Evolutionary conservation across 2,113 vertebrate genomes (phyloP).

Genomic region (Ciconia stormi): DNA sequence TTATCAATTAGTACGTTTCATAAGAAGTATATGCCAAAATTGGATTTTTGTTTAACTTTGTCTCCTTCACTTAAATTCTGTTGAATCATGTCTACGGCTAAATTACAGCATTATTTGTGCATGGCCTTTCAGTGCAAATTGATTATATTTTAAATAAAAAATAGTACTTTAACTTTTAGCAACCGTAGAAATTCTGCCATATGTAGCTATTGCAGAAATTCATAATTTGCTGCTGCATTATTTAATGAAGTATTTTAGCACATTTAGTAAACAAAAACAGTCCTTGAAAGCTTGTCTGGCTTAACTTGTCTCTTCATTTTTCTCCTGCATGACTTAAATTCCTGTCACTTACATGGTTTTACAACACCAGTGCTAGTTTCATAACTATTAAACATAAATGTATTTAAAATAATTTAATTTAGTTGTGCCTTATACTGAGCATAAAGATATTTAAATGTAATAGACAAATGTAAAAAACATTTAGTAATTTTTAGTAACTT

Average conservation of each 20-base stretch:
- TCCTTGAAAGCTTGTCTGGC: neutral
- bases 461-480: neutral
- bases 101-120: neutral
- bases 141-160: neutral
- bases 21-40: neutral
- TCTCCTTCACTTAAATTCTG: neutral
- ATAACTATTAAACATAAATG: neutral
- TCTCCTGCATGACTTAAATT: neutral
- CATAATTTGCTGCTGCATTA: neutral
- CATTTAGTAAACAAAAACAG: neutral
- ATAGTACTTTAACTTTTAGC: neutral
- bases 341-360: neutral
- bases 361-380: neutral
- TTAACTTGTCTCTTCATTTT: neutral
- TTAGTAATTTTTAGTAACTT: neutral
- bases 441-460: neutral
- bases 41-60: neutral
- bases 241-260: neutral
- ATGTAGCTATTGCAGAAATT: neutral
- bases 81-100: neutral
- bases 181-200: neutral
- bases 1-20: neutral
- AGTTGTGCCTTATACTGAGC: neutral
- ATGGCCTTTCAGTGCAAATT: neutral
- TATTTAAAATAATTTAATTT: neutral